Evolutionary conservation across 1,140 invertebrate genomes (phyloP).

Genomic region (Rhyacophila brunnea): DNA sequence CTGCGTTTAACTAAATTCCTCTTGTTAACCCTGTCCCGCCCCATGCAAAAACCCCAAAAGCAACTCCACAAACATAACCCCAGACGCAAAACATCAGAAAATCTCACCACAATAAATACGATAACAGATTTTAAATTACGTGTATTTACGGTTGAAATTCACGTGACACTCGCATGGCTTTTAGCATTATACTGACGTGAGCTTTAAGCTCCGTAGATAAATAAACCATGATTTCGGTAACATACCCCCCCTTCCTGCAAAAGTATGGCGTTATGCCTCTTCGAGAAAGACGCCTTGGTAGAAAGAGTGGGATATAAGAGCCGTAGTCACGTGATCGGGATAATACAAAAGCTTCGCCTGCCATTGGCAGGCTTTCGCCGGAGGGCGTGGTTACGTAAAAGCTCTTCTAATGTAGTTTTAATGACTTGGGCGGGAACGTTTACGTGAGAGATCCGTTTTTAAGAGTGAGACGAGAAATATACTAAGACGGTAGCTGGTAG

Average conservation of each 20-base stretch:
- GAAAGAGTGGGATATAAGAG: constrained; percentile 1
- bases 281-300: constrained; percentile 1
- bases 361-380: constrained; percentile 18
- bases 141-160: not conserved
- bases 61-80: not conserved
- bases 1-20: constrained; percentile 7
- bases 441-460: not conserved
- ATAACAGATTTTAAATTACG: not conserved
- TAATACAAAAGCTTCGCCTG: not conserved
- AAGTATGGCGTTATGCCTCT: constrained; percentile 25
- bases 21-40: not conserved
- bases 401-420: constrained; percentile 26
- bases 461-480: constrained; percentile 4
- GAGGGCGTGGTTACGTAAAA: constrained; percentile 18
- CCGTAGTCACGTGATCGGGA: constrained; percentile 1
- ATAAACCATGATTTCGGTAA: constrained; percentile 26
- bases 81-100: constrained; percentile 7
- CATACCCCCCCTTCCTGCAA: constrained; percentile 11
- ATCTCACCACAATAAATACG: not conserved
- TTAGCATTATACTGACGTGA: constrained; percentile 13
- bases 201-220: constrained; percentile 23
- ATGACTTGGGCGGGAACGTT: constrained; percentile 27
- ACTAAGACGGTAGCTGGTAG: not conserved
- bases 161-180: constrained; percentile 9
- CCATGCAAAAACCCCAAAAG: not conserved